Conservation (phyloP, 2,797 vertebrate species). For the Lemur catta region DNA sequence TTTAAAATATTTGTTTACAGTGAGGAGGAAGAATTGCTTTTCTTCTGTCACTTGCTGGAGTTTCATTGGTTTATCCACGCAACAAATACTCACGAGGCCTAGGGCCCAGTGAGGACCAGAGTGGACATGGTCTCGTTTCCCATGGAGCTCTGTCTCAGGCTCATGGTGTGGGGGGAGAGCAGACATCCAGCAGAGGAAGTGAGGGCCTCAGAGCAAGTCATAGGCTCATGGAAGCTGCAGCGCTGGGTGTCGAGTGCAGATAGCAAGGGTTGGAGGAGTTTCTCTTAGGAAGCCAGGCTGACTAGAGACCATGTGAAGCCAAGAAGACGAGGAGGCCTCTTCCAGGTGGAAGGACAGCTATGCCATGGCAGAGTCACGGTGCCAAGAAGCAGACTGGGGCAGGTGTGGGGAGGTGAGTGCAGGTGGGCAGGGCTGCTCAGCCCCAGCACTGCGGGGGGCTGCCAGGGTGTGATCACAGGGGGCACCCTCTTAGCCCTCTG, state of each 20-base stretch:
- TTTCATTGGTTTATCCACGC: neutral
- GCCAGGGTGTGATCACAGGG: rapidly evolving
- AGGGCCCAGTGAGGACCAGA: neutral
- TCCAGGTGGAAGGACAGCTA: neutral
- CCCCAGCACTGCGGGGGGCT: neutral
- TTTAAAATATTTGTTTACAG: neutral
- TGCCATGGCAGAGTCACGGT: neutral
- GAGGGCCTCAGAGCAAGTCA: neutral
- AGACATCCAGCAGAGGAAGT: neutral
- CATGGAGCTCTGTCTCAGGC: neutral
- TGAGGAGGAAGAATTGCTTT: neutral
- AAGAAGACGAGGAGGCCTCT: neutral
- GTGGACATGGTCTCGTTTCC: neutral
- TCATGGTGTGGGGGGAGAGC: neutral
- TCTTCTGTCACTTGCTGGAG: neutral
- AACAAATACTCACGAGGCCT: neutral
- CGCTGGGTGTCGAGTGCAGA: rapidly evolving
- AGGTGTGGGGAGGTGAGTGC: neutral
- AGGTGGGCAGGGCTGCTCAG: neutral
- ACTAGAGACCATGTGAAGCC: neutral
- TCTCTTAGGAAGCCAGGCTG: neutral
- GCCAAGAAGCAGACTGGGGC: rapidly evolving
- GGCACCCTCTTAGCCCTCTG: neutral
- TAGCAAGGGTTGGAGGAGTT: neutral
- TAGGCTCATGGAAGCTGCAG: neutral